Conservation (phyloP, 2,888 invertebrate species). For the Drosophila anomalata region DNA sequence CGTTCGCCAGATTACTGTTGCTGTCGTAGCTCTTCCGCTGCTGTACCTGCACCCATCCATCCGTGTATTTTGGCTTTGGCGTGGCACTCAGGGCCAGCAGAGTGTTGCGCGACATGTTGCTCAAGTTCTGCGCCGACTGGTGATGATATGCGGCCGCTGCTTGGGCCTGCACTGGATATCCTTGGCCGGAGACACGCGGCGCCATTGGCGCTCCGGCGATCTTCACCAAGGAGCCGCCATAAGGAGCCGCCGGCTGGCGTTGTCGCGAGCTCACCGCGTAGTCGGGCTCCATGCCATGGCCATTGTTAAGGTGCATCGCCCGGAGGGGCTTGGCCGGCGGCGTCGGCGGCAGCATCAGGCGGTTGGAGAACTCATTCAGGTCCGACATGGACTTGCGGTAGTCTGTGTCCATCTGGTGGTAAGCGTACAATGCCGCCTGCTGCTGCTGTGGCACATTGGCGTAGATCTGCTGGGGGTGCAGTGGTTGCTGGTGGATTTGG, state of each 20-base stretch:
- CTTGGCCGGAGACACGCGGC: constrained; percentile 40
- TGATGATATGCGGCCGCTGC: constrained; percentile 68
- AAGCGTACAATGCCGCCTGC: constrained; percentile 42
- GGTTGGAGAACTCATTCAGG: constrained; percentile 84
- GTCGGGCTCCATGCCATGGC: constrained; percentile 55
- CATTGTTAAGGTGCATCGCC: constrained; percentile 73
- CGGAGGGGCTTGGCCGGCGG: constrained; percentile 86
- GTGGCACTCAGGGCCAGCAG: constrained; percentile 89
- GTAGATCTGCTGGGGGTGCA: constrained; percentile 55
- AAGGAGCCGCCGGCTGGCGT: constrained; percentile 49
- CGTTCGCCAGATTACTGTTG: constrained; percentile 74
- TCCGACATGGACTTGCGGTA: constrained; percentile 87
- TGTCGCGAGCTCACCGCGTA: constrained; percentile 65
- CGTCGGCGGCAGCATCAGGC: constrained; percentile 82
- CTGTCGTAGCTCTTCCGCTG: constrained; percentile 78
- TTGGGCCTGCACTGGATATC: constrained; percentile 43
- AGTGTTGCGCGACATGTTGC: constrained; percentile 89
- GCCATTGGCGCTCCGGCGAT: constrained; percentile 69
- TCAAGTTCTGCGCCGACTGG: constrained; percentile 78
- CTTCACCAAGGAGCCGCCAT: constrained; percentile 79
- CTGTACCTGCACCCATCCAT: constrained; percentile 84
- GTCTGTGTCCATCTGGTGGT: constrained; percentile 83
- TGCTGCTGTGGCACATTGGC: constrained; percentile 71
- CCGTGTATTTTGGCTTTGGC: constrained; percentile 90
- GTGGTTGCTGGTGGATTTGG: constrained; percentile 64